Percentiles rank a stretch among this genome's conserved stretches.
These are phyloP conservation scores for Vombatus ursinus DNA, from an alignment of 2,113 vertebrate species.

Conservation along the genomic window DNA sequence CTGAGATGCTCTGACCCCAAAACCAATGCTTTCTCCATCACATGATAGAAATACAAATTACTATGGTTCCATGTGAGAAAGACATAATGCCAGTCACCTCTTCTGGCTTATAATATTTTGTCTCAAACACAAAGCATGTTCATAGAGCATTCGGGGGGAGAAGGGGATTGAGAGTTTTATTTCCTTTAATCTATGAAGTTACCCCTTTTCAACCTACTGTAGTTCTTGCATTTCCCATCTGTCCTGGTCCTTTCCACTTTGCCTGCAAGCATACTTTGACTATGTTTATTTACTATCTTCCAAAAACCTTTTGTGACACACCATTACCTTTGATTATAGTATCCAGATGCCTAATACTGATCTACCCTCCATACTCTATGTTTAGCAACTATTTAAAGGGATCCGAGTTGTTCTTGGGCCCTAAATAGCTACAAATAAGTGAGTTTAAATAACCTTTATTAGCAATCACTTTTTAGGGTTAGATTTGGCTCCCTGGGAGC, in stretches of 20 bases:
- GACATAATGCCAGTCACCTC: neutral
- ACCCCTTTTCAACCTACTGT: neutral
- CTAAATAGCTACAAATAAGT: constrained; percentile 67
- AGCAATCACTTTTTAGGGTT: neutral
- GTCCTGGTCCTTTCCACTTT: constrained; percentile 13
- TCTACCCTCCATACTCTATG: constrained; percentile 20
- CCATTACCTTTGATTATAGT: constrained; percentile 42
- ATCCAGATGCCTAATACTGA: constrained; percentile 18
- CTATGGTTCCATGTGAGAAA: neutral
- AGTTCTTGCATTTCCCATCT: neutral
- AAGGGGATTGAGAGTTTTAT: neutral
- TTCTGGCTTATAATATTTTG: fast-evolving
- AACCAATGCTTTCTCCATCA: neutral
- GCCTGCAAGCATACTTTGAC: neutral
- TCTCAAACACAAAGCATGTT: neutral
- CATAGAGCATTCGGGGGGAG: neutral
- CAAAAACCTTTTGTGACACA: constrained; percentile 31
- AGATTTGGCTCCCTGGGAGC: neutral
- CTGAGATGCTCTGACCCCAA: neutral
- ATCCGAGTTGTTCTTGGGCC: constrained; percentile 47
- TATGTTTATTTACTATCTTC: constrained; percentile 45
- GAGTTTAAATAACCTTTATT: constrained; percentile 39
- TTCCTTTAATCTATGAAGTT: neutral
- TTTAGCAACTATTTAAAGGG: constrained; percentile 48
- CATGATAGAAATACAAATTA: neutral